Base-by-base conservation (phyloP, 2,113 vertebrate species). In the Myanophis thanlyinensis region DNA sequence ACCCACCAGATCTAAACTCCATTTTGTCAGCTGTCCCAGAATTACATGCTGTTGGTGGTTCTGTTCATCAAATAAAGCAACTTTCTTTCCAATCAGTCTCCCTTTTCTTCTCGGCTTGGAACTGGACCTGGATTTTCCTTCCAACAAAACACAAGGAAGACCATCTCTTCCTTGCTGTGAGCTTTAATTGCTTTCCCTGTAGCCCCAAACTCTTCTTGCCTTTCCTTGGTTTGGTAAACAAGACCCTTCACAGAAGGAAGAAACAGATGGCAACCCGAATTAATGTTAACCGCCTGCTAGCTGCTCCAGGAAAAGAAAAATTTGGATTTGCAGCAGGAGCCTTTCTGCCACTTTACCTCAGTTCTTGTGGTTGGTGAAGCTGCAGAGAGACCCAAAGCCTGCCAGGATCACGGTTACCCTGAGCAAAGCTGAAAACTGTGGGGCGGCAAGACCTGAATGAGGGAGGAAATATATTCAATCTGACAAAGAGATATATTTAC, bases 331-430 rank as follows among this genome's bases (percentile, higher is more conserved):
- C 94, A 93, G 94, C 95, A 96, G 95, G 94, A 96, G 95, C 48
- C 93, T 95, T 96, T 94, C 95, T 97, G 97, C 96, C 94, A 94
- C 91, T 95, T 96, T 0, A 1, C 96, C 91, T 97, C 96, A 96
- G 93, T 93, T 97, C 96, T 97, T 94, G 93, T 91, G 90, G 96
- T 92, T 96, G 73, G 92, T 96, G 89, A 90, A 51, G 94, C 96
- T 94, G 44, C 18, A 89, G 95, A 95, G 92, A 94, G 94, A 94
- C 95, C 95, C 93, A 93, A 92, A 93, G 93, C 94, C 92, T 97
- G 95, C 94, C 12, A 0, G 95, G 93, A 92, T 93, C 94, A 90
- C 92, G 89, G 90, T 94, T 97, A 94, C 92, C 88, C 94, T 46
- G 67, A 94, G 93, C 94, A 27, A 35, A 93, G 90, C 94, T 92